Evolutionary conservation across 2,797 vertebrate genomes (phyloP), one percentile per base, ranked within the genome.

Genomic region (Cygnus olor): DNA sequence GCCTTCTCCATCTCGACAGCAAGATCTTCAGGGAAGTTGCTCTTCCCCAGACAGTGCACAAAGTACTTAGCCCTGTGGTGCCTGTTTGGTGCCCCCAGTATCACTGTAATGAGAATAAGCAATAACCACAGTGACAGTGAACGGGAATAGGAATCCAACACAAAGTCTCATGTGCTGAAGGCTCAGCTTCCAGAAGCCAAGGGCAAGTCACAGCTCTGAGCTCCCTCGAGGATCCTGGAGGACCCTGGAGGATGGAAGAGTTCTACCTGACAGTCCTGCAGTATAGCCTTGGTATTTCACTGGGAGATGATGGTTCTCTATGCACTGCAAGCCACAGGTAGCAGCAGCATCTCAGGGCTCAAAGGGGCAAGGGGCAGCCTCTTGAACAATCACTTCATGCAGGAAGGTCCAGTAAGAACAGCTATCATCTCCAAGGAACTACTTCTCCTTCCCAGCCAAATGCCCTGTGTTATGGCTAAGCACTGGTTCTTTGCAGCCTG

Each of bases 391-490:
- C 42, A 38, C 6, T 6, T 36, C 34, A 7, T 1, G 2, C 6
- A 60, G 32, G 34, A 10, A 58, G 36, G 40, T 5, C 3, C 5
- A 9, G 28, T 3, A 30, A 64, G 15, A 3, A 6, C 25, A 44
- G 5, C 20, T 7, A 7, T 20, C 13, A 3, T 15, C n/a, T 71
- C 44, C 45, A 34, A 14, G 72, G 36, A 56, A 19, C 4, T 30
- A 54, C 45, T 57, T n/a, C 32, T 69, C 21, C 14, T 17, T 47
- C 32, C 32, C 42, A 22, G 21, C 3, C 17, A 63, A 42, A 49
- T 1, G 1, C 7, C 38, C 40, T 6, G 5, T 11, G 16, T 57
- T 24, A 44, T 0, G 0, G 18, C 30, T 27, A 32, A 79, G 57
- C 1, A 0, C 30, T 36, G 25, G 7, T 40, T 32, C 66, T 45